Evolutionary conservation across 1,140 invertebrate species (phyloP), one percentile per base, ranked within the genome.

Genomic region (Camponotus pennsylvanicus): DNA sequence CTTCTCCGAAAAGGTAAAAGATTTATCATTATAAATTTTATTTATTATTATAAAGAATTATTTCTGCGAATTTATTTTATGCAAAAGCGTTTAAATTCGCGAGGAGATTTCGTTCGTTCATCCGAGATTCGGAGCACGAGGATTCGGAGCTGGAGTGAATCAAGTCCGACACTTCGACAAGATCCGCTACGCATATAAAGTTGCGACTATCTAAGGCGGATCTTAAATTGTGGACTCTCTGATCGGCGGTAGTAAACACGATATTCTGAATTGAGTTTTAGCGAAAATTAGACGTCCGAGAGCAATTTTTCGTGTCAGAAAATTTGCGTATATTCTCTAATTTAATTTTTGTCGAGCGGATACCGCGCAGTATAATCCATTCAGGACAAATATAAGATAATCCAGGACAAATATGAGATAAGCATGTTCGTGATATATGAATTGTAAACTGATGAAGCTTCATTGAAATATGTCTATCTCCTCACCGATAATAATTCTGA

Each of bases 401-500:
- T 73, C 69, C 69, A 75, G 79, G 42, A 73, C 40, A 83, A 83
- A 83, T 79, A 79, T 13, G 40, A 75, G 79, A 83, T 83, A 83
- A 80, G 55, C 79, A 61, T n/a, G 13, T 49, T n/a, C 42, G 37
- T 61, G 79, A 73, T 59, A 42, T 57, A 73, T 27, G 32, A 83
- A 75, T 83, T 49, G 69, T 75, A 57, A 13, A 70, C 78, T 70
- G n/a, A 45, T 32, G 57, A 40, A 75, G 61, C 42, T 40, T 27
- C 40, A 32, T 4, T 13, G 69, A 7, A 40, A 37, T 52, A 52
- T 66, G 3, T 9, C 2, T 49, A 63, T 7, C 13, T 15, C 3
- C 45, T 79, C 18, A 13, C 18, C n/a, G 42, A 21, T 83, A 27
- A 57, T 45, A 49, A 42, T 73, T n/a, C 7, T 73, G 15, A 8